Percentiles rank a stretch among this genome's conserved stretches.
These are phyloP conservation scores for Setipinna tenuifilis DNA, from an alignment of 2,797 vertebrate species.

Conservation along the genomic window DNA sequence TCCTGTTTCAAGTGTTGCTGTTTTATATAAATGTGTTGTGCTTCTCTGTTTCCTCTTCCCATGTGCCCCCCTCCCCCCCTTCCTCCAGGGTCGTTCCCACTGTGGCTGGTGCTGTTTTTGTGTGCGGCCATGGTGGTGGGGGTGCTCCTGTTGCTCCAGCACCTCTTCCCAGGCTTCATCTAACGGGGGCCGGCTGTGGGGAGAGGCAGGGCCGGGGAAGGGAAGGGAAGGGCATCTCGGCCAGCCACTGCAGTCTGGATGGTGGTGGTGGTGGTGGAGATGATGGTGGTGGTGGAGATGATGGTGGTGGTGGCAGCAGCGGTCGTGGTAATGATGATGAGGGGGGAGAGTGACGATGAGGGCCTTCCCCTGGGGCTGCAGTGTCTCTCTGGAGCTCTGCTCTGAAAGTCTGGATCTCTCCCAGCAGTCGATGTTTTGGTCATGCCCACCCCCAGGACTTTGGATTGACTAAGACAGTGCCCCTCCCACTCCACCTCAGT, in stretches of 20 bases:
- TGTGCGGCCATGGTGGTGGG: conserved; percentile 82
- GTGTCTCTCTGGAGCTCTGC: neutral
- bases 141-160: conserved; percentile 83
- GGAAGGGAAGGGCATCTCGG: neutral
- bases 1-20: too few relatives aligned
- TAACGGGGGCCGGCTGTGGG: conserved; percentile 53
- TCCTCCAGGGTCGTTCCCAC: conserved; percentile 80
- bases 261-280: neutral
- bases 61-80: neutral
- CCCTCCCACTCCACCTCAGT: neutral
- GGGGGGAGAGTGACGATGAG: neutral
- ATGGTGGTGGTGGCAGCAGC: neutral
- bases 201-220: too few relatives aligned
- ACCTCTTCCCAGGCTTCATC: conserved; percentile 79
- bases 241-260: neutral
- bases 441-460: neutral
- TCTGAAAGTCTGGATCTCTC: neutral
- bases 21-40: too few relatives aligned
- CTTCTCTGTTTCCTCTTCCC: neutral
- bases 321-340: neutral
- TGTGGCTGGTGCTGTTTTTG: conserved; percentile 87
- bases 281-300: neutral
- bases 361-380: neutral
- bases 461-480: neutral
- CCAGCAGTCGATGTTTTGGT: neutral